These are phyloP conservation scores for Rousettus leschenaultii DNA, from an alignment of 2,113 vertebrate species.

Conservation along the genomic window DNA sequence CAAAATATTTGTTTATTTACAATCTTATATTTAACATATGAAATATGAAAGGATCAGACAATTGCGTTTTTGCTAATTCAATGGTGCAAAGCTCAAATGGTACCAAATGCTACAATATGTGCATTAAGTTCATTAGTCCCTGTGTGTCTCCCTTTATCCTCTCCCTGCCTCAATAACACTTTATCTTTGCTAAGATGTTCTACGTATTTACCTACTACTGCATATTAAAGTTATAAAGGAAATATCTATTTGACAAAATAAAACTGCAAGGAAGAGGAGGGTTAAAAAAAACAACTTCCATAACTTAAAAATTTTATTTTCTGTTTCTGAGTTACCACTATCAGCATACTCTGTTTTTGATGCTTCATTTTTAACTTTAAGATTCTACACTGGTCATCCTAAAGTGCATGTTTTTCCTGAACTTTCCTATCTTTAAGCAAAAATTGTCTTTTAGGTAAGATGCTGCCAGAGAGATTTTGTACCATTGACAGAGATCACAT, in stretches of 20 bases:
- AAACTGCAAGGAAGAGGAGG: neutral
- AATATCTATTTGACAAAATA: slow-evolving; percentile 4
- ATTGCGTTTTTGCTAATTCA: neutral
- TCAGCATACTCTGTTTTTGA: neutral
- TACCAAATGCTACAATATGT: neutral
- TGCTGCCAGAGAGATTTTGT: neutral
- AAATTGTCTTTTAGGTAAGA: slow-evolving; percentile 7
- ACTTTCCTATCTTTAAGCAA: neutral
- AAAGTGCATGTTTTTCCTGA: neutral
- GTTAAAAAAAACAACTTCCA: neutral
- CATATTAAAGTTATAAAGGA: neutral
- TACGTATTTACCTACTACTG: neutral
- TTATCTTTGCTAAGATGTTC: neutral
- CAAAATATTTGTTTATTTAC: neutral
- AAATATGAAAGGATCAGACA: neutral
- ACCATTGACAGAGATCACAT: neutral
- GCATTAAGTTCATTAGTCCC: neutral
- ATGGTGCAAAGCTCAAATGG: neutral
- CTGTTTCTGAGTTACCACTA: neutral
- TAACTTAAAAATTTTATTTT: neutral
- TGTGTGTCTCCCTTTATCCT: neutral
- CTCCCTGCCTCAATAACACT: neutral
- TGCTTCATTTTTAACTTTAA: slow-evolving; percentile 22
- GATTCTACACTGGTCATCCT: neutral
- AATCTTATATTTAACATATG: neutral